Base-by-base conservation (phyloP, 2,888 invertebrate genomes). In the Scaptomyza parva region DNA sequence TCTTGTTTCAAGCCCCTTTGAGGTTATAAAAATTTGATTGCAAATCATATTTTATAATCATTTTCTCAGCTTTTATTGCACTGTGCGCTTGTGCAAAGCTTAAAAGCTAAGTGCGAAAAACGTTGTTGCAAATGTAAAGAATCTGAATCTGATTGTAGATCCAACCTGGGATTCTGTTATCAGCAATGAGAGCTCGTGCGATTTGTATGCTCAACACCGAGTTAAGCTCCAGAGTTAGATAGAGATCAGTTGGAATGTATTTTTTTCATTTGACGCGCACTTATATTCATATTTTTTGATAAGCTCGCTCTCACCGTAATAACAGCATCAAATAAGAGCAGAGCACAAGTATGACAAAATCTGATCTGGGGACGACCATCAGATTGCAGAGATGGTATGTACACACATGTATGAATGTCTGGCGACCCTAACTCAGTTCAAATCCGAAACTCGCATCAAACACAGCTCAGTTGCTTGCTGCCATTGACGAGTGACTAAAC, bases 391-490 rank as follows among this genome's bases (percentile, higher is more conserved):
- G 35, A 54, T 33, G n/a, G 6, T 28, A 28, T 28, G 6, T 28
- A n/a, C n/a, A n/a, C n/a, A n/a, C n/a, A n/a, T n/a, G n/a, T n/a
- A n/a, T n/a, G n/a, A n/a, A 28, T 53, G 55, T 48, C 58, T 63
- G 70, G 26, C 73, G 63, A 67, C 64, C 68, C 81, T 59, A 78
- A 64, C 76, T 82, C 71, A 72, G 79, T 69, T 52, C 55, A 69
- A 66, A 70, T 66, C 69, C 68, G 64, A 70, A 69, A 71, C 80
- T 73, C 77, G 62, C 53, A 69, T 67, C 72, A 70, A 65, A 61
- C 70, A 50, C 80, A 83, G 80, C 72, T 79, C 73, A 73, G 35
- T 37, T 35, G 48, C 78, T 64, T 58, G 84, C 74, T 66, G 67
- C 65, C 78, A 78, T 66, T 66, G 76, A 63, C 76, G 68, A 78